Evolutionary conservation across 2,888 invertebrate genomes (phyloP).

Genomic region (Polydrusus pterygomalis): DNA sequence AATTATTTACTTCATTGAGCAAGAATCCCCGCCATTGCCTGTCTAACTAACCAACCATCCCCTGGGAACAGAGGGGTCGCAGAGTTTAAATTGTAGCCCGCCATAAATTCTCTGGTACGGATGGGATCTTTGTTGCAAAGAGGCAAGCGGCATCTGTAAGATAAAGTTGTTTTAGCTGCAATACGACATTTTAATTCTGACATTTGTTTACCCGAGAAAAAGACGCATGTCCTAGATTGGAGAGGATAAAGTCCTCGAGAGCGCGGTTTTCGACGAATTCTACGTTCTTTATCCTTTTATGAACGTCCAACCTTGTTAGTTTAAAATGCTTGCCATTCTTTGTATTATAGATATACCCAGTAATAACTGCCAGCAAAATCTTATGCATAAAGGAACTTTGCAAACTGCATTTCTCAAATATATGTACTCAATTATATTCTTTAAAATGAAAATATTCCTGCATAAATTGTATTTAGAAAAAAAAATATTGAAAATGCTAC

Average conservation of each 20-base stretch:
- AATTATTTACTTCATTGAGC: constrained; percentile 37
- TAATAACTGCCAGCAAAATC: not conserved
- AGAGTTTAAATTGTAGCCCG: constrained; percentile 69
- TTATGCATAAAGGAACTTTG: not conserved
- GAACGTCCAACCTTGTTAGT: constrained; percentile 51
- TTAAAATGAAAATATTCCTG: too few relatives aligned
- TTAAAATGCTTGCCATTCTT: constrained; percentile 44
- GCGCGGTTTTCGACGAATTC: constrained; percentile 54
- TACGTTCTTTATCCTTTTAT: constrained; percentile 49
- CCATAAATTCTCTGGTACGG: constrained; percentile 71
- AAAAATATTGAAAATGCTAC: too few relatives aligned
- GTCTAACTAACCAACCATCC: constrained; percentile 50
- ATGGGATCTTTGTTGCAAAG: constrained; percentile 69
- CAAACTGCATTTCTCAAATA: not conserved
- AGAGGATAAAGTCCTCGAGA: constrained; percentile 48
- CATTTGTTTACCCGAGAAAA: constrained; percentile 63
- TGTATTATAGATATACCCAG: constrained; percentile 3
- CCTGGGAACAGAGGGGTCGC: constrained; percentile 64
- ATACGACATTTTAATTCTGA: constrained; percentile 70
- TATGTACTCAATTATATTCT: too few relatives aligned
- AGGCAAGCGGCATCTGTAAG: constrained; percentile 69
- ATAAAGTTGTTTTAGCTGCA: constrained; percentile 70
- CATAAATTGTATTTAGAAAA: too few relatives aligned
- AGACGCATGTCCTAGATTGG: constrained; percentile 56
- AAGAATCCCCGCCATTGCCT: constrained; percentile 45